These are phyloP conservation scores for Falco columbarius DNA, from an alignment of 2,797 vertebrate species.

Conservation along the genomic window DNA sequence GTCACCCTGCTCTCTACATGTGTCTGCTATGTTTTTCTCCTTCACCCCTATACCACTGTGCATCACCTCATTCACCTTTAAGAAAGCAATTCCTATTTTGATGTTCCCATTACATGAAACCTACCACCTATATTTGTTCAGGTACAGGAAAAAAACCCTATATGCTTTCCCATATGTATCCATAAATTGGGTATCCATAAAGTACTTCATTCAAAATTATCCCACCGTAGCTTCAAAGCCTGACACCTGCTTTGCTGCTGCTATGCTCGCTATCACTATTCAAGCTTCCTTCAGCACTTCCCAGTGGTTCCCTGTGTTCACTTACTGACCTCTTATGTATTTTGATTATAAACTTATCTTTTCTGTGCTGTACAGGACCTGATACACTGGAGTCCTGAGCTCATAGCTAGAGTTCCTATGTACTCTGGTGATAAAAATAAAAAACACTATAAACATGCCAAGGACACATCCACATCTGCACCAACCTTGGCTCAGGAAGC, in stretches of 20 bases:
- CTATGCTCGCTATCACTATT: accelerated
- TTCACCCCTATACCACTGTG: background rate
- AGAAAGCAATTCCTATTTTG: background rate
- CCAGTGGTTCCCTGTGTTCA: background rate
- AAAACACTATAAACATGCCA: background rate
- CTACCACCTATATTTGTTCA: background rate
- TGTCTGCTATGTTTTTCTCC: background rate
- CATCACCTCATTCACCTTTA: background rate
- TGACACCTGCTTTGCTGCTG: background rate
- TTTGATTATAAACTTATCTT: background rate
- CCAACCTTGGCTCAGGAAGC: background rate
- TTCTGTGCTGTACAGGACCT: background rate
- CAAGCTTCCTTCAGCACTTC: background rate
- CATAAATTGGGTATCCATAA: background rate
- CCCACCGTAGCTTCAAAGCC: background rate
- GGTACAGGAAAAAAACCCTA: background rate
- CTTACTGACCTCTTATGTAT: background rate
- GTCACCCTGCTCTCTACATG: background rate
- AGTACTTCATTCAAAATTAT: background rate
- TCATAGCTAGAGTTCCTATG: background rate
- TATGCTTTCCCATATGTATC: background rate
- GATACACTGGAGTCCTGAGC: background rate
- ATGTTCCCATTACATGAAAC: background rate
- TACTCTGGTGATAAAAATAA: background rate
- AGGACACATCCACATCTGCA: background rate